Base-by-base conservation (phyloP, 1,140 invertebrate species). In the Cardiocondyla obscurior region DNA sequence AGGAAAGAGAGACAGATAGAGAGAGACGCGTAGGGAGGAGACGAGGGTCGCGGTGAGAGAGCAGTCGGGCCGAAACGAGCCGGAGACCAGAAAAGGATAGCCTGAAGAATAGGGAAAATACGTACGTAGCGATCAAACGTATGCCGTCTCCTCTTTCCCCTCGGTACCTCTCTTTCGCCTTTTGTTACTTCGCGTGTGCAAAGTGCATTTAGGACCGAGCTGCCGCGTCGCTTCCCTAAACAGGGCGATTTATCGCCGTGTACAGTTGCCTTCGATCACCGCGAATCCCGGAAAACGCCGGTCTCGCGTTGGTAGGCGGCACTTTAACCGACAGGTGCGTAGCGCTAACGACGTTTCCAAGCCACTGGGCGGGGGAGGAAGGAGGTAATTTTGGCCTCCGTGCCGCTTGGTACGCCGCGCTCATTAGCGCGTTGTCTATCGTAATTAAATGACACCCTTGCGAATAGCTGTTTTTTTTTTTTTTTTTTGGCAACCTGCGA, bases 161-260 rank as follows among this genome's bases (percentile, higher is more conserved):
- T 79, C 72, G 81, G 72, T 74, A 69, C 22, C 55, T 62, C 60
- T 42, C 74, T 81, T 87, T 57, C 39, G 57, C 57, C 72, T 62
- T 76, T 76, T 64, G 72, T 76, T 74, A 62, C 72, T 62, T 84
- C 91, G 91, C 92, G 90, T 92, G 90, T 90, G 88, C 84, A 90
- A 85, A 89, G 86, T 91, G 91, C 91, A 91, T 92, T 93, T 91
- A 85, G 87, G 86, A 89, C 87, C 85, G 88, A 74, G 62, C 81
- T 6, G 51, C 70, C 76, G 60, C 81, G 76, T 85, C 72, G 84
- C 57, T 81, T 79, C 82, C 64, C 82, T 84, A 88, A 89, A 89
- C 84, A 82, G 81, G 67, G 82, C 84, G 85, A 86, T 90, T 90
- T 89, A 87, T 90, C 86, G 90, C 81, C 67, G 65, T 39, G 62